phyloP scores from a whole-genome alignment of 2,113 vertebrate genomes.

The Atractosteus spatula region DNA sequence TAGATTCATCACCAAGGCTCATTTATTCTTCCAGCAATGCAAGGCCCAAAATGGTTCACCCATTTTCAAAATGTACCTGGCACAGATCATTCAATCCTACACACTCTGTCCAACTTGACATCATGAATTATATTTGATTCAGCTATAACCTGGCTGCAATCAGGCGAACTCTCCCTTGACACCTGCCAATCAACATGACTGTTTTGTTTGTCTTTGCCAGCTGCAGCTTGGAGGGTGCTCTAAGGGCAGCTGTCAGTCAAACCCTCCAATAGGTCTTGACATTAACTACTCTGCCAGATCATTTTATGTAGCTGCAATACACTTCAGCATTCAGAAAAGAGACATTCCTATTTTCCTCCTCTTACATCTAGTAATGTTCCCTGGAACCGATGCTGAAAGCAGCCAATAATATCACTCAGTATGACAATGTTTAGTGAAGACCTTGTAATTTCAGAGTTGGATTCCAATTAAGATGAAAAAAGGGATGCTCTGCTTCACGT shows the following conservation, averaged over 20 bases:
- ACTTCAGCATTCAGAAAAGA: background rate
- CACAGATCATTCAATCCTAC: background rate
- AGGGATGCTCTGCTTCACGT: background rate
- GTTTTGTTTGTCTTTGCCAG: conserved; percentile 39
- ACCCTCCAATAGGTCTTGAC: conserved; percentile 10
- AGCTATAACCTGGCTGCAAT: background rate
- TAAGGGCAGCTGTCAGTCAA: conserved; percentile 46
- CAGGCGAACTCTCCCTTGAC: conserved; percentile 29
- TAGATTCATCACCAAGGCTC: background rate
- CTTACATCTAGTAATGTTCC: background rate
- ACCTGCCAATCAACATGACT: conserved; percentile 43
- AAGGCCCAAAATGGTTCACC: background rate
- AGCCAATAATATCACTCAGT: background rate
- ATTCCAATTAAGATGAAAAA: background rate
- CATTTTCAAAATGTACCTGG: background rate
- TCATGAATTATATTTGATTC: conserved; percentile 23
- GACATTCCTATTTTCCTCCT: background rate
- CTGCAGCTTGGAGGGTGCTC: conserved; percentile 42
- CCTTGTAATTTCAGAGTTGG: background rate
- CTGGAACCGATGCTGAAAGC: background rate
- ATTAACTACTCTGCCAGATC: background rate
- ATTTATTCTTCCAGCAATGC: background rate
- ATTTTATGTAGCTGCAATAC: background rate
- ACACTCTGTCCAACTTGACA: conserved; percentile 7
- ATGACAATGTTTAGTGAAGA: too few species aligned